Base-by-base conservation (phyloP, 2,113 vertebrate species). In the Pantherophis guttatus region DNA sequence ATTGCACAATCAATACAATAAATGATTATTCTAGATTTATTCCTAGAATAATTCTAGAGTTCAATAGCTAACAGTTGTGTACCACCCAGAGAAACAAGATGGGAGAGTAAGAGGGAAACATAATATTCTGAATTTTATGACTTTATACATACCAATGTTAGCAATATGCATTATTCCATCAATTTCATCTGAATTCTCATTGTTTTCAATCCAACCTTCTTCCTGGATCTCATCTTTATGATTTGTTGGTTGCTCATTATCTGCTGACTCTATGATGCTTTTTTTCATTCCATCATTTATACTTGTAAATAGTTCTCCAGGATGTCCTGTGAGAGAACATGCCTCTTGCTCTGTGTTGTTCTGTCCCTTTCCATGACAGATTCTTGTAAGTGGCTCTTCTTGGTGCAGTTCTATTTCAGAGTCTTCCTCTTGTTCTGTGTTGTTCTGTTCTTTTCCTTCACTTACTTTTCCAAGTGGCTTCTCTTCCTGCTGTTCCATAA, bases 141-240 rank as follows among this genome's bases (percentile, higher is more conserved):
- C 23, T 75, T 50, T 0, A 21, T 95, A 96, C 96, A 15, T 96
- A 98, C 97, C 97, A 90, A 86, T n/a, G 50, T 97, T 97, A 75
- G 97, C 97, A 89, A 98, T 0, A 0, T 97, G 97, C n/a, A 98
- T 81, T 81, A 96, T 93, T 58, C 97, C 97, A 29, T 93, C 88
- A 90, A 39, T 29, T 94, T 85, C 75, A 75, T 57, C n/a, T 86
- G 87, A 26, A 8, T 3, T 92, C 0, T 9, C 1, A 0, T 2
- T 87, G 3, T 0, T 86, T 2, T 85, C 58, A 86, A 90, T 57
- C n/a, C 24, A 50, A 65, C 10, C 23, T 59, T 44, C 62, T 58
- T 93, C 57, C 57, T 65, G 23, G 13, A 21, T 54, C 57, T 44
- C 29, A 50, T 62, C 88, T 90, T 86, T 62, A 26, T 21, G 5